A percentile compares a stretch with the other conserved stretches of the same genome.
Evolutionary conservation across 2,888 invertebrate species (phyloP).

Genomic region (Tetramorium bicarinatum): DNA sequence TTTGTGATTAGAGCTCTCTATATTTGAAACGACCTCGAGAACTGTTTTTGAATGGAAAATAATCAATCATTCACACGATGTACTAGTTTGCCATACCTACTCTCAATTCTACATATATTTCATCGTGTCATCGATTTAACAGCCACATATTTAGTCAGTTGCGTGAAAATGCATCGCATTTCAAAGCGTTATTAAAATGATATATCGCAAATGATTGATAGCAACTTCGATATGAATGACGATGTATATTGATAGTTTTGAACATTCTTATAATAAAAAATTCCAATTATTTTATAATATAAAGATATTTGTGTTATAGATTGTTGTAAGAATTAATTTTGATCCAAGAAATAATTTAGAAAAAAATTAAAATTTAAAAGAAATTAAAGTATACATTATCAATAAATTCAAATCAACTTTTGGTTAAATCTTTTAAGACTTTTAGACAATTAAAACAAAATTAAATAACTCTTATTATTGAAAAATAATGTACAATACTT

Average conservation of each 20-base stretch:
- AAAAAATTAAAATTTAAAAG: not conserved
- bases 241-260: not conserved
- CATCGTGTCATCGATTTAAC: constrained; percentile 20
- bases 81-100: not conserved
- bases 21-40: not conserved
- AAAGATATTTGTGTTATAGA: not conserved
- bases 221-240: not conserved
- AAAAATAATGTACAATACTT: not conserved
- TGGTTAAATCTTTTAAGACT: not conserved
- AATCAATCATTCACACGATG: constrained; percentile 13
- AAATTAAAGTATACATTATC: not conserved
- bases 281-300: not conserved
- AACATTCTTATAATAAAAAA: not conserved
- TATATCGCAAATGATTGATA: constrained; percentile 12
- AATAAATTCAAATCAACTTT: not conserved
- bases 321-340: not conserved
- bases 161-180: constrained; percentile 41
- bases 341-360: not conserved
- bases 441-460: not conserved
- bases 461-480: not conserved
- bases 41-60: not conserved
- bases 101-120: not conserved
- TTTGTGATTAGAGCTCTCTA: not conserved
- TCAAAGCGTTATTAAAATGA: constrained; percentile 7
- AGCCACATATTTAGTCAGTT: constrained; percentile 8